These are phyloP conservation scores for Idaea biselata DNA, from an alignment of 2,888 invertebrate genomes.

Conservation along the genomic window DNA sequence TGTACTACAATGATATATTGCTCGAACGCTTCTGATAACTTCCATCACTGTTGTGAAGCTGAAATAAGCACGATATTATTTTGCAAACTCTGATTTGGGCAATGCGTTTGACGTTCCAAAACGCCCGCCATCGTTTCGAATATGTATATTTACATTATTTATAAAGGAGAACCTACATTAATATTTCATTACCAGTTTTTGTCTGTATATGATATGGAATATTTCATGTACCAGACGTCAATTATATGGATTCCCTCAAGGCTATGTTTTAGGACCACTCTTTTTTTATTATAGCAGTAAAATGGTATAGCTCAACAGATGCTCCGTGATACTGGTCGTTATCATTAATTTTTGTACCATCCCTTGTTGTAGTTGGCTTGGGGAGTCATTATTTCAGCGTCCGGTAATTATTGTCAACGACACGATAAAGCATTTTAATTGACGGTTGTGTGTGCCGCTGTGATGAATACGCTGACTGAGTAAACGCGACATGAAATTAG, in stretches of 20 bases:
- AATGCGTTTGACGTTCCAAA: background rate
- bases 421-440: conserved; percentile 44
- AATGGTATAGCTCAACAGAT: conserved; percentile 22
- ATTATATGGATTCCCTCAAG: conserved; percentile 24
- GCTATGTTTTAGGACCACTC: conserved; percentile 23
- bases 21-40: background rate
- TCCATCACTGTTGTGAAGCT: background rate
- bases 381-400: conserved; percentile 23
- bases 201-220: conserved; percentile 11
- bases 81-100: background rate
- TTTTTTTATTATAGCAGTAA: conserved; percentile 25
- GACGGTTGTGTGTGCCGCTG: conserved; percentile 36
- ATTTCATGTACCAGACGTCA: conserved; percentile 19
- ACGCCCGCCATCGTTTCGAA: background rate
- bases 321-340: conserved; percentile 16
- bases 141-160: background rate
- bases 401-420: conserved; percentile 32
- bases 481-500: conserved; percentile 32
- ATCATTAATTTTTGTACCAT: conserved; percentile 21
- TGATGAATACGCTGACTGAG: conserved; percentile 36
- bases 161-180: background rate
- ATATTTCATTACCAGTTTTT: background rate
- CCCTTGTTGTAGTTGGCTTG: conserved; percentile 26
- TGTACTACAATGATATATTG: background rate
- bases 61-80: background rate